Evolutionary conservation across 1,140 invertebrate genomes (phyloP), one percentile per base, ranked within the genome.

Genomic region (Drosophila burlai): DNA sequence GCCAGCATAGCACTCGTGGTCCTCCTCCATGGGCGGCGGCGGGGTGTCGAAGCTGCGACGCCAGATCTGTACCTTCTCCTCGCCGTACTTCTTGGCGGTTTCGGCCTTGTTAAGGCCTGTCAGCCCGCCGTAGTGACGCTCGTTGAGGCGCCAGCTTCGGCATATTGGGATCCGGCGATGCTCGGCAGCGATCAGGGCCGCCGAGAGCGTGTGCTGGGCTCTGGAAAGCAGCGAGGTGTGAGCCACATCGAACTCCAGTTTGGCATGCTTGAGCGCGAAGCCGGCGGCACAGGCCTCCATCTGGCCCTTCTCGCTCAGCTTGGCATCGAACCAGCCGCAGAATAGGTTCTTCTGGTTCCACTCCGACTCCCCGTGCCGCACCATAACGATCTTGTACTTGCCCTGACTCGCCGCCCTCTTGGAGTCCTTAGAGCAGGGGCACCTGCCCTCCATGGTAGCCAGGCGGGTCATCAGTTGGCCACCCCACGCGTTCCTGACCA

Each of bases 311-410:
- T 96, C 95, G 59, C 95, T 97, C 18, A 98, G 94, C 93, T 96
- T 94, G 47, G 97, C 96, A 91, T 98, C 97, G 84, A 94, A 97
- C 98, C 98, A 99, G 2, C 98, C 98, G 89, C 97, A 98, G 91
- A 99, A 99, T 13, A 97, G 94, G 94, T 99, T 99, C 82, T 98
- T 96, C 83, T 98, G 95, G 93, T 99, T 99, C 97, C 97, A 99
- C 93, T 98, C 97, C 80, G 97, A 98, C 93, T 99, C 97, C 42
- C 98, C 98, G 93, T 99, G 98, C 76, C 98, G 96, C 81, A 99
- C 96, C 96, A 99, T 97, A 59, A 99, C 97, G 94, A 99, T 96
- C 91, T 95, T 96, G 89, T 97, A 97, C 86, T 96, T 96, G n/a
- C 95, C 95, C 13, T 62, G 58, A 24, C 64, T 42, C 1, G 29